Evolutionary conservation across 1,140 invertebrate species (phyloP).

Genomic region (Drosophila leontia): DNA sequence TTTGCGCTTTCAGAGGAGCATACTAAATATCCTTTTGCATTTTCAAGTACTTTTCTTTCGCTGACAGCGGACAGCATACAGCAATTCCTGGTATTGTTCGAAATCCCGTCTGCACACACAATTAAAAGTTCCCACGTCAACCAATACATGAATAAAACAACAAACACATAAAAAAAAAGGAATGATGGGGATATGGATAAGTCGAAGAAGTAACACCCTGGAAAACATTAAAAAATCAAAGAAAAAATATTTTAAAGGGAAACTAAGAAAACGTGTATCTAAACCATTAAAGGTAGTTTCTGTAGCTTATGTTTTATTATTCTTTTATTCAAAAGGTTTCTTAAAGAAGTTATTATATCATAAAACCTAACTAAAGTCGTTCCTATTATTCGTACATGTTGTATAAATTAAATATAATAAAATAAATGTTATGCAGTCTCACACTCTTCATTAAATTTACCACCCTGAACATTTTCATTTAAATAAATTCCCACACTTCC

Average conservation of each 20-base stretch:
- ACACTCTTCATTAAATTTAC: neutral
- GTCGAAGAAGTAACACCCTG: slow-evolving; percentile 1
- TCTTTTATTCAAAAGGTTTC: neutral
- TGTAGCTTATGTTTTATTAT: neutral
- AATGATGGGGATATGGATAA: neutral
- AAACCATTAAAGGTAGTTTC: too few relatives aligned
- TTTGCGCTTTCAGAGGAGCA: slow-evolving; percentile 65
- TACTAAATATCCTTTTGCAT: slow-evolving; percentile 76
- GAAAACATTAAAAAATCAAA: neutral
- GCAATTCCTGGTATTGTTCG: slow-evolving; percentile 62
- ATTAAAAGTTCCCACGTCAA: slow-evolving; percentile 80
- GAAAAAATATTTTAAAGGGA: neutral
- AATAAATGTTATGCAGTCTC: neutral
- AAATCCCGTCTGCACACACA: slow-evolving; percentile 58
- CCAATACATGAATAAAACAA: slow-evolving; percentile 73
- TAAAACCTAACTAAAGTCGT: neutral
- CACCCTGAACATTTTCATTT: neutral
- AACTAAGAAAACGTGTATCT: neutral
- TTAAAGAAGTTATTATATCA: neutral
- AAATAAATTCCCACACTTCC: slow-evolving; percentile 26
- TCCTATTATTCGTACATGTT: neutral
- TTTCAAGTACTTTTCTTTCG: slow-evolving; percentile 52
- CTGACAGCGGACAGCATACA: slow-evolving; percentile 12
- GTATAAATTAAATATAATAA: slow-evolving; percentile 4
- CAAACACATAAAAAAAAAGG: slow-evolving; percentile 2